A percentile compares a stretch with the other conserved stretches of the same genome.
phyloP scores from a whole-genome alignment of 2,113 vertebrate genomes.

The Campylomormyrus numenius region DNA sequence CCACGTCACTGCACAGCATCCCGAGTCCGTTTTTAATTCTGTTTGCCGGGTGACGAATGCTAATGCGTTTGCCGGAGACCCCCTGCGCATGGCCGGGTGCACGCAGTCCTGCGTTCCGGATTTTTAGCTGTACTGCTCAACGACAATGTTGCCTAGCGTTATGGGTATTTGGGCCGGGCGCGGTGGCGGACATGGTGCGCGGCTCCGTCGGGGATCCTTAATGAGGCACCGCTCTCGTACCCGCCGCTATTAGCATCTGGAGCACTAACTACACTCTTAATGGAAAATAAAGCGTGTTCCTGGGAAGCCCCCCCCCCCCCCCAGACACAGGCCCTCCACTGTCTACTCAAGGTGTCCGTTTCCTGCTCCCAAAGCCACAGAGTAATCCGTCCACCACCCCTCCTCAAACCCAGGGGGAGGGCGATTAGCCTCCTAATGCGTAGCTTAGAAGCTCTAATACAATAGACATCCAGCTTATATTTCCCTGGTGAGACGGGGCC shows the following conservation, averaged over 20 bases:
- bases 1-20: neutral
- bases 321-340: slow-evolving; percentile 40
- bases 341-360: slow-evolving; percentile 25
- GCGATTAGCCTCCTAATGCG: slow-evolving; percentile 54
- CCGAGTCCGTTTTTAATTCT: neutral
- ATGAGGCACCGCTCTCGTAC: neutral
- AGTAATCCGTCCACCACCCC: neutral
- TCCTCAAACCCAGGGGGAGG: slow-evolving; percentile 33
- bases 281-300: slow-evolving; percentile 55
- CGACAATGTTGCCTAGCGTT: neutral
- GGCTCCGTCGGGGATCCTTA: slow-evolving; percentile 6
- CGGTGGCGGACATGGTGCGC: neutral
- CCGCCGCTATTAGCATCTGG: neutral
- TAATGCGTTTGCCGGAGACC: neutral
- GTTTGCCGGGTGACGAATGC: neutral
- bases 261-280: slow-evolving; percentile 51
- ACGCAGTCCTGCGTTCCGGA: neutral
- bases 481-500: slow-evolving; percentile 51
- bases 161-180: neutral
- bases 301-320: slow-evolving; percentile 45
- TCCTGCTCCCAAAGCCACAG: slow-evolving; percentile 20
- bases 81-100: neutral
- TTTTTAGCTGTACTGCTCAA: neutral
- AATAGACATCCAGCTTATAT: slow-evolving; percentile 49
- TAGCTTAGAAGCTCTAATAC: slow-evolving; percentile 49